Base-by-base conservation (phyloP, 2,797 vertebrate species). In the Sylvilagus floridanus region DNA sequence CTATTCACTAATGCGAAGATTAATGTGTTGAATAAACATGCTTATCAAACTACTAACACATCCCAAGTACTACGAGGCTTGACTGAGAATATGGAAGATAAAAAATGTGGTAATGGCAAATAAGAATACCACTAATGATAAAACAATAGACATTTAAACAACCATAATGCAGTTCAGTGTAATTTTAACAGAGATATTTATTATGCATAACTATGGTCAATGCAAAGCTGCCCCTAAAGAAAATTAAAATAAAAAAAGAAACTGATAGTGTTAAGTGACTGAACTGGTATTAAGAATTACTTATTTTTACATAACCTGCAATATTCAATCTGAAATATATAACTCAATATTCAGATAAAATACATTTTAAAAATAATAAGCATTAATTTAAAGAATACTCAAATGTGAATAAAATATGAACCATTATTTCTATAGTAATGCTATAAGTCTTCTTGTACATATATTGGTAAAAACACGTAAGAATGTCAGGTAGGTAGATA, bases 1-100 rank as follows among this genome's bases (percentile, higher is more conserved):
- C 22, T 63, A 78, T 83, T 57, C 50, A 72, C 60, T 96, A 93
- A 91, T 69, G 37, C 92, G 92, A 37, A 94, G 7, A 5, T 82
- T 13, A 86, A 54, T 60, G 47, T 22, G 28, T 54, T 83, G 82
- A 93, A 87, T 57, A 83, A 83, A 30, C 21, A 77, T 60, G 9
- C 50, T 83, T 81, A 93, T 93, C 28, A 62, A 95, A 78, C 66
- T 81, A 52, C 50, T 93, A 96, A 87, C 75, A 47, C 37, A 82
- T 89, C 76, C 37, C 90, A 79, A 95, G 52, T 65, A 78, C 90
- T 89, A 28, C 8, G 42, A 47, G 79, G 50, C 50, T 81, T 79
- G 57, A 66, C 66, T 85, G 11, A 13, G 28, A 68, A 85, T 79
- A 68, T 7, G 50, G 73, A 89, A 89, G 47, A 88, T 84, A 65